Evolutionary conservation across 2,888 invertebrate genomes (phyloP), one percentile per base, ranked within the genome.

Genomic region (Cephus sareptanus): DNA sequence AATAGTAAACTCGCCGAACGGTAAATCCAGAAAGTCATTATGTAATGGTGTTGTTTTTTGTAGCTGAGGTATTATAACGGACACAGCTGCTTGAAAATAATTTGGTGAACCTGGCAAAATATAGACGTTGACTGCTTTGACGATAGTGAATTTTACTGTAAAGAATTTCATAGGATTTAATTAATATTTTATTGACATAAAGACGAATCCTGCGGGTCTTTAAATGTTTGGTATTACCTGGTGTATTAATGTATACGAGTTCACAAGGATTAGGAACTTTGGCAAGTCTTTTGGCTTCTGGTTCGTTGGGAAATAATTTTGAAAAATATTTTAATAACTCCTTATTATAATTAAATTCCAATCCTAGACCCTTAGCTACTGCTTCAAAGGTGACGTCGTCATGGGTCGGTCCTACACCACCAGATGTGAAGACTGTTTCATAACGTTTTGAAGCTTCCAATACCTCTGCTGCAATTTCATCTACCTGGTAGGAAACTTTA

Each of bases 351-450:
- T 86, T 85, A 6, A 92, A 82, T 56, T 83, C 81, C 30, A 92
- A 85, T 68, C 87, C 85, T 76, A 93, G 91, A 68, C 91, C 92
- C 77, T 89, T 88, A 4, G 92, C 92, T 23, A 93, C 92, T n/a
- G 94, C 94, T 89, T 93, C 93, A 87, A 94, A 95, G 1, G 95
- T 95, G 78, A 94, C 91, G 87, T 95, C 95, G 89, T 95, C 95
- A 84, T 95, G 95, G 1, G 95, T 95, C 0, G 95, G 95, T 4
- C 95, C 95, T 73, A 95, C 93, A 13, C 95, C 95, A 12, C 95
- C 95, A 15, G 93, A 93, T 1, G 95, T 94, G 74, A 95, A 92
- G 4, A 95, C 94, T 85, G 92, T 90, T 31, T 92, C 92, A 88
- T 89, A 94, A 40, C 84, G 86, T 34, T 88, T 84, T 1, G 94